Conservation (phyloP, 2,888 invertebrate genomes). For the Xestia sexstrigata region DNA sequence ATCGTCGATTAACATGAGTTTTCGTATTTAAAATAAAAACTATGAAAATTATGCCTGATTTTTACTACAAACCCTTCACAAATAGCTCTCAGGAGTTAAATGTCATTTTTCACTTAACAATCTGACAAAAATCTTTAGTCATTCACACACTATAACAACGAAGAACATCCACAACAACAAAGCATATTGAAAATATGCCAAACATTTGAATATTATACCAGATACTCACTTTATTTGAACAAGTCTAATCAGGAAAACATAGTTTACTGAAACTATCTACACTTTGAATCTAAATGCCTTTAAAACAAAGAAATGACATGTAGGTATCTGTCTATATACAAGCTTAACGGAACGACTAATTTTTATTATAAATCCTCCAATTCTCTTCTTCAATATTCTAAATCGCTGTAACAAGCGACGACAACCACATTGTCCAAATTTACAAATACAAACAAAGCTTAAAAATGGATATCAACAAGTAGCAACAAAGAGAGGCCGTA, state of each 20-base stretch:
- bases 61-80: conserved; percentile 30
- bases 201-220: not conserved
- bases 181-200: not conserved
- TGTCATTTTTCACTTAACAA: not conserved
- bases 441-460: conserved; percentile 34
- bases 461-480: conserved; percentile 42
- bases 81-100: not conserved
- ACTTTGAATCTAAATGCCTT: not conserved
- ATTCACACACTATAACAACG: not conserved
- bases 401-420: not conserved
- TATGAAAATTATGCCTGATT: conserved; percentile 62
- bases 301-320: not conserved
- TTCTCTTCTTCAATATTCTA: too few species aligned
- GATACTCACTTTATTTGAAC: not conserved
- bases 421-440: not conserved
- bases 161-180: not conserved
- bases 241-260: not conserved
- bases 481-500: conserved; percentile 4
- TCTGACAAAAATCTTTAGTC: not conserved
- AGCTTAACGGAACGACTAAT: not conserved
- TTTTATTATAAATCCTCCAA: not conserved
- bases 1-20: conserved; percentile 78
- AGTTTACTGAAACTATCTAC: not conserved
- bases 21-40: conserved; percentile 81
- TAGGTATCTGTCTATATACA: not conserved